A percentile compares a stretch with the other conserved stretches of the same genome.
Conservation (phyloP, 2,797 vertebrate species). For the Girardinus metallicus region DNA sequence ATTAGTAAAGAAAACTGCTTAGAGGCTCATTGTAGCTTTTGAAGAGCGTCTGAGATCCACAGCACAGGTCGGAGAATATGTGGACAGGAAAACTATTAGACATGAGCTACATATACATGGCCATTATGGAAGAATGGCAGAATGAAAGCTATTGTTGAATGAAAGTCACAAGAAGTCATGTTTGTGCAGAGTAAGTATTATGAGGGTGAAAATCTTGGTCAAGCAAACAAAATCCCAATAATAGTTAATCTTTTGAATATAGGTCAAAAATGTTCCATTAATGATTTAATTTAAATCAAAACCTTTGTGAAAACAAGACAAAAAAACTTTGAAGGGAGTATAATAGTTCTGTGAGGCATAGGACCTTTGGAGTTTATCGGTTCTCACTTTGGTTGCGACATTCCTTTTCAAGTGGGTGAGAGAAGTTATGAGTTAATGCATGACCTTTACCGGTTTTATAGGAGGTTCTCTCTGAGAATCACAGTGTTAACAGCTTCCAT, state of each 20-base stretch:
- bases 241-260: too few relatives aligned
- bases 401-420: slow-evolving; percentile 34
- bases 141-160: neutral
- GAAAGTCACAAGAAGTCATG: neutral
- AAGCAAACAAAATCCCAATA: neutral
- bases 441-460: slow-evolving; percentile 72
- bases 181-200: neutral
- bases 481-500: slow-evolving; percentile 36
- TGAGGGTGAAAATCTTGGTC: neutral
- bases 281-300: too few relatives aligned
- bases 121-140: neutral
- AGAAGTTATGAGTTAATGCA: slow-evolving; percentile 58
- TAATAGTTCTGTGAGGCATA: neutral
- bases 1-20: neutral
- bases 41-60: neutral
- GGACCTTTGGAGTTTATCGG: slow-evolving; percentile 12
- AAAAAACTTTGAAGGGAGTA: neutral
- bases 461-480: slow-evolving; percentile 51
- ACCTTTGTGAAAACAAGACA: neutral
- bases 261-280: too few relatives aligned
- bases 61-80: neutral
- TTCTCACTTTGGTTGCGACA: slow-evolving; percentile 30
- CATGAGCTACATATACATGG: neutral
- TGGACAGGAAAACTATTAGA: neutral
- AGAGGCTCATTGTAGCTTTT: neutral